Percentiles rank a stretch among this genome's conserved stretches.
phyloP scores from a whole-genome alignment of 2,888 invertebrate genomes.

The Latrodectus elegans region DNA sequence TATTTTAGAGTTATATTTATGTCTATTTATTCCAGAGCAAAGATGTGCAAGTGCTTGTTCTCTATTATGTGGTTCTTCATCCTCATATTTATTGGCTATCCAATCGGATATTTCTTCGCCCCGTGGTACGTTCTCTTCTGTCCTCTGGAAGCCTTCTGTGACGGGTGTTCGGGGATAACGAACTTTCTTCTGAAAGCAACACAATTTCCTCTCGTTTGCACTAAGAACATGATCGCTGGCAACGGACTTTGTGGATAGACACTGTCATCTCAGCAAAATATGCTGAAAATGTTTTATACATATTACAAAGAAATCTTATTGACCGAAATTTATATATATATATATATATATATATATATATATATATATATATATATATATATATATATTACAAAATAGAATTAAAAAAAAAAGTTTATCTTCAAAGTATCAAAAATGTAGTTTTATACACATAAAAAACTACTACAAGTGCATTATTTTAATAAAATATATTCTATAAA shows the following conservation, averaged over 20 bases:
- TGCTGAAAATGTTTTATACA: too few relatives aligned
- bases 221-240: constrained; percentile 73
- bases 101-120: constrained; percentile 74
- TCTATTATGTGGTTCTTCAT: constrained; percentile 74
- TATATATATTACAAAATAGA: too few relatives aligned
- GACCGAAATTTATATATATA: too few relatives aligned
- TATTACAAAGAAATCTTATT: too few relatives aligned
- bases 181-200: constrained; percentile 74
- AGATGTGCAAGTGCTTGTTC: constrained; percentile 72
- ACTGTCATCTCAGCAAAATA: too few relatives aligned
- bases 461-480: too few relatives aligned
- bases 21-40: background rate
- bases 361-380: too few relatives aligned
- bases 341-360: too few relatives aligned
- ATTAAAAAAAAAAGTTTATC: too few relatives aligned
- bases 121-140: constrained; percentile 74
- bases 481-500: too few relatives aligned
- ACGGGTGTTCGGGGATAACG: constrained; percentile 72
- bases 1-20: background rate
- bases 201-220: constrained; percentile 73
- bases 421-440: too few relatives aligned
- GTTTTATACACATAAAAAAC: too few relatives aligned
- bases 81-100: constrained; percentile 74
- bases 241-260: constrained; percentile 25
- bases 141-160: constrained; percentile 72